These are phyloP conservation scores for Oreochromis spilurus DNA, from an alignment of 2,113 vertebrate species.

Conservation along the genomic window DNA sequence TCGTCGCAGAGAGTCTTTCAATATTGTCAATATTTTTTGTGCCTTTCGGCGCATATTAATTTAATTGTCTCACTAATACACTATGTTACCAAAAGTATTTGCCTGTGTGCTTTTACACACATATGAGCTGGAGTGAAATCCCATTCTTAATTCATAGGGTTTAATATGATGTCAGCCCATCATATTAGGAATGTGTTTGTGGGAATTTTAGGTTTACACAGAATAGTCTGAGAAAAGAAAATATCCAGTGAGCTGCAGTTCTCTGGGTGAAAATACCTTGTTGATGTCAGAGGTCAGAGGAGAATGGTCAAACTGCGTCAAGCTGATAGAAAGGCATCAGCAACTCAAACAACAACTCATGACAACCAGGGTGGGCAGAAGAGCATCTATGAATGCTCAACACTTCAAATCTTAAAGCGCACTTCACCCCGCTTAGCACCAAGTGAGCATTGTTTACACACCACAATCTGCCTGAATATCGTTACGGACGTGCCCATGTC, in stretches of 20 bases:
- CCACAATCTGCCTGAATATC: neutral
- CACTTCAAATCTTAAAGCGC: neutral
- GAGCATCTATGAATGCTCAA: neutral
- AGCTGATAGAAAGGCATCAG: too few relatives aligned
- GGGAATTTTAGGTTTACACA: too few relatives aligned
- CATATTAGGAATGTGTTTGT: neutral
- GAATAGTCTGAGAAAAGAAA: too few relatives aligned
- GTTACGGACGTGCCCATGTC: neutral
- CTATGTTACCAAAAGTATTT: neutral
- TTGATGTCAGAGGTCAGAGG: too few relatives aligned
- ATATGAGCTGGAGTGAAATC: fast-evolving
- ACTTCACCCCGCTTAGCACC: neutral
- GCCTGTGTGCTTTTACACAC: neutral
- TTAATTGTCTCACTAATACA: neutral
- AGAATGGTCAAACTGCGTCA: too few relatives aligned
- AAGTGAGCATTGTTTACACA: neutral
- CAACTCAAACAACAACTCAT: too few relatives aligned
- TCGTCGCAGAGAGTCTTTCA: neutral
- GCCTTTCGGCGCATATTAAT: neutral
- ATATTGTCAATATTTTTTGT: neutral
- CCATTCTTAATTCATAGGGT: neutral
- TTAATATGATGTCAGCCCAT: neutral
- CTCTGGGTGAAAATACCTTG: too few relatives aligned
- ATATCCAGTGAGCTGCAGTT: too few relatives aligned
- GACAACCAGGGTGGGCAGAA: too few relatives aligned